Evolutionary conservation across 2,113 vertebrate genomes (phyloP), one percentile per base, ranked within the genome.

Genomic region (Psittacus erithacus): DNA sequence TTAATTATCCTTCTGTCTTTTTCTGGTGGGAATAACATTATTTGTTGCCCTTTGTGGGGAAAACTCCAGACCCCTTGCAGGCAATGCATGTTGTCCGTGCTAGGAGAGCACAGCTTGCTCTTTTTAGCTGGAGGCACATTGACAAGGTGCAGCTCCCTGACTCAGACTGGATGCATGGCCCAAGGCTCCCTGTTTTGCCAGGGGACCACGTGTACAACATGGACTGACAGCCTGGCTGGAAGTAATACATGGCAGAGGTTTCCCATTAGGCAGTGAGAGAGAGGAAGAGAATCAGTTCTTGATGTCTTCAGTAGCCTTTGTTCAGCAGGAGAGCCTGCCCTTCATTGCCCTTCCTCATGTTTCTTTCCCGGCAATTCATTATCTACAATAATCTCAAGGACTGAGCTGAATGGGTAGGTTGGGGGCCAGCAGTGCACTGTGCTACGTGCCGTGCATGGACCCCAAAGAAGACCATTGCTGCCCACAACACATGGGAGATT

Each of bases 371-470:
- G 29, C 16, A 23, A 29, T 76, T 64, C 39, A 22, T 85, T 53
- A 10, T 23, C 35, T 86, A 43, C 53, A 53, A 41, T 53, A 46
- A 71, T 17, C 41, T 46, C n/a, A 63, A 13, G 64, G 24, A 28
- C 24, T 59, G 35, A 70, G 22, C 39, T 60, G 60, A 43, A 70
- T 4, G 16, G 11, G 4, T 70, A 35, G 11, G 44, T 39, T 78
- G 14, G 87, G 46, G 25, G n/a, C 11, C 31, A 79, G n/a, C 25
- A 73, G 19, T 2, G 1, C 64, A 4, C n/a, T 52, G 59, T 38
- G 35, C 55, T 84, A 3, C 0, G 0, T 82, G 38, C 69, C 16
- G 2, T 20, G n/a, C 19, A 2, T 13, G 13, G 38, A 22, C 15
- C 44, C 31, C 44, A 39, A 39, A 80, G 19, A 41, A 12, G 16